Evolutionary conservation across 1,140 invertebrate genomes (phyloP).

Genomic region (Drosophila ficusphila): DNA sequence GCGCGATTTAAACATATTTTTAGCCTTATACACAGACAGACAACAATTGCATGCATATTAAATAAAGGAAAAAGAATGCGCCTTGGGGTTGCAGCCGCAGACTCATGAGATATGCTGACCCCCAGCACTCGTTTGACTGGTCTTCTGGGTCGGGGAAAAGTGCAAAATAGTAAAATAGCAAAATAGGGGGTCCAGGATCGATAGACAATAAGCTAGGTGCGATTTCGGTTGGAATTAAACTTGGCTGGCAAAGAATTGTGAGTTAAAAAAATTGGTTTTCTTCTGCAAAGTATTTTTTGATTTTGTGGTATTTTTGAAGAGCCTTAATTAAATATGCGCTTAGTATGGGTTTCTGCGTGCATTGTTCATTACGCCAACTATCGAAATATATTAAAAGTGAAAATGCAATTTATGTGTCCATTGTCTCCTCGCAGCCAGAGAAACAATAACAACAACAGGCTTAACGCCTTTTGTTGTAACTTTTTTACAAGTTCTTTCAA

Average conservation of each 20-base stretch:
- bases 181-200: neutral
- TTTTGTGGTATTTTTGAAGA: too few relatives aligned
- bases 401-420: conserved; percentile 80
- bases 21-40: conserved; percentile 62
- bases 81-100: conserved; percentile 49
- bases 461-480: conserved; percentile 79
- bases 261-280: too few relatives aligned
- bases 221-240: neutral
- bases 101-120: conserved; percentile 74
- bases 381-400: conserved; percentile 77
- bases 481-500: conserved; percentile 61
- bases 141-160: conserved; percentile 20
- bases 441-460: conserved; percentile 54
- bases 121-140: conserved; percentile 75
- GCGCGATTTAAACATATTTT: conserved; percentile 82
- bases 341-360: neutral
- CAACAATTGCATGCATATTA: conserved; percentile 82
- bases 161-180: neutral
- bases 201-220: conserved; percentile 1
- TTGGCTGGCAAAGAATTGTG: neutral
- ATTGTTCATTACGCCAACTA: conserved; percentile 49
- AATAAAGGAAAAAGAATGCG: conserved; percentile 57
- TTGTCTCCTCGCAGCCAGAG: conserved; percentile 42
- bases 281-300: too few relatives aligned
- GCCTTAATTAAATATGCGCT: too few relatives aligned